phyloP scores from a whole-genome alignment of 2,888 invertebrate species.

The Lasioglossum morio region DNA sequence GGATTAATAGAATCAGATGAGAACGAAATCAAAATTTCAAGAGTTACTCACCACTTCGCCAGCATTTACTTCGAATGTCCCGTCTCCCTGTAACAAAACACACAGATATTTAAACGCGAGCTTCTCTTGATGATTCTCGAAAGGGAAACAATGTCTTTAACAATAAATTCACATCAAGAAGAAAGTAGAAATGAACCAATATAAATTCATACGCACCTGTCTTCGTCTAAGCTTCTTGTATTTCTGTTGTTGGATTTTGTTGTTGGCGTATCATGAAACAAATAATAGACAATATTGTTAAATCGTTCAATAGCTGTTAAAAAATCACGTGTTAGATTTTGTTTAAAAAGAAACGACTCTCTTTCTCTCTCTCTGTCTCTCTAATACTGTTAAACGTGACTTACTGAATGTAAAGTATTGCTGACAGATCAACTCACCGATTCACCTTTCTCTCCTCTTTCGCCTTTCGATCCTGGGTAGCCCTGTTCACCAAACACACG shows the following conservation, averaged over 20 bases:
- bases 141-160: neutral
- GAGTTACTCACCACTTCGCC: constrained; percentile 89
- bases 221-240: constrained; percentile 93
- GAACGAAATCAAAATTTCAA: constrained; percentile 1
- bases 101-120: neutral
- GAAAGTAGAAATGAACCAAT: neutral
- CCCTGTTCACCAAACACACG: constrained; percentile 85
- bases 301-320: constrained; percentile 34
- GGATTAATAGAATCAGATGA: neutral
- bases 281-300: constrained; percentile 71
- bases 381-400: no score
- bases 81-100: constrained; percentile 89
- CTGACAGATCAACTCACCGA: constrained; percentile 89
- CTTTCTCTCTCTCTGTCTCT: no score
- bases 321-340: neutral
- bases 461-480: constrained; percentile 95
- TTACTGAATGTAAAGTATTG: constrained; percentile 28
- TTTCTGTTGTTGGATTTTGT: constrained; percentile 87
- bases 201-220: constrained; percentile 87
- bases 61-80: constrained; percentile 91
- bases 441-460: constrained; percentile 96
- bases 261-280: constrained; percentile 75
- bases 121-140: neutral
- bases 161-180: neutral
- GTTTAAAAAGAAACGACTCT: neutral